Conservation (phyloP, 2,113 vertebrate species). For the Scophthalmus maximus region DNA sequence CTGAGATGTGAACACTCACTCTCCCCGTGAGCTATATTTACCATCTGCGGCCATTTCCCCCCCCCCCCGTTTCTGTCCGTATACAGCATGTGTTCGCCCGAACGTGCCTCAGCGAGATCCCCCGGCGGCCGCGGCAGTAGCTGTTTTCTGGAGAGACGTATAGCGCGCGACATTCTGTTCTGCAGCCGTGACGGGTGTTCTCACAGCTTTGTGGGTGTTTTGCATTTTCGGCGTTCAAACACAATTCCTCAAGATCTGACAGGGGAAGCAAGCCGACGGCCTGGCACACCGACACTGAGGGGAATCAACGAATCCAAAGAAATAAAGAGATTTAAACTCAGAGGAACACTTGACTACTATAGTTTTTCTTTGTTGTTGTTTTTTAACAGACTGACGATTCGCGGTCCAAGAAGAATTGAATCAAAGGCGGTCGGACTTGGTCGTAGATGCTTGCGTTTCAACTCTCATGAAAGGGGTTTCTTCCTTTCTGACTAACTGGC, state of each 20-base stretch:
- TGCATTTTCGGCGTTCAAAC: slow-evolving; percentile 30
- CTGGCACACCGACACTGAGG: slow-evolving; percentile 22
- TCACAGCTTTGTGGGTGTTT: slow-evolving; percentile 25
- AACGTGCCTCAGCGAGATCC: slow-evolving; percentile 13
- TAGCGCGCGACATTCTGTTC: slow-evolving; percentile 40
- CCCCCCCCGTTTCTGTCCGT: slow-evolving; percentile 31
- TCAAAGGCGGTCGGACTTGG: background rate
- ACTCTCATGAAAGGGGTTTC: background rate
- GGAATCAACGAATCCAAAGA: slow-evolving; percentile 10
- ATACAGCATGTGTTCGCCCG: slow-evolving; percentile 42
- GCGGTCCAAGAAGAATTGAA: background rate
- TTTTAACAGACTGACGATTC: no score
- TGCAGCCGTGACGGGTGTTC: slow-evolving; percentile 20
- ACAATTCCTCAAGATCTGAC: slow-evolving; percentile 40
- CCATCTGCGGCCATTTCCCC: slow-evolving; percentile 59
- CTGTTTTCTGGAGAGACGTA: slow-evolving; percentile 38
- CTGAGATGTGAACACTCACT: slow-evolving; percentile 64
- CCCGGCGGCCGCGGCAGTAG: slow-evolving; percentile 43
- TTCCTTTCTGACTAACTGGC: background rate
- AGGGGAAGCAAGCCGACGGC: slow-evolving; percentile 4
- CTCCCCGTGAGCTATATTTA: slow-evolving; percentile 67
- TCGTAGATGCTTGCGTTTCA: background rate
- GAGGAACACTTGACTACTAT: no score
- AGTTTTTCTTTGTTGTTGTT: no score
- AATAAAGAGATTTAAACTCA: slow-evolving; percentile 2